phyloP scores from a whole-genome alignment of 1,140 invertebrate species.

The Sipha flava region DNA sequence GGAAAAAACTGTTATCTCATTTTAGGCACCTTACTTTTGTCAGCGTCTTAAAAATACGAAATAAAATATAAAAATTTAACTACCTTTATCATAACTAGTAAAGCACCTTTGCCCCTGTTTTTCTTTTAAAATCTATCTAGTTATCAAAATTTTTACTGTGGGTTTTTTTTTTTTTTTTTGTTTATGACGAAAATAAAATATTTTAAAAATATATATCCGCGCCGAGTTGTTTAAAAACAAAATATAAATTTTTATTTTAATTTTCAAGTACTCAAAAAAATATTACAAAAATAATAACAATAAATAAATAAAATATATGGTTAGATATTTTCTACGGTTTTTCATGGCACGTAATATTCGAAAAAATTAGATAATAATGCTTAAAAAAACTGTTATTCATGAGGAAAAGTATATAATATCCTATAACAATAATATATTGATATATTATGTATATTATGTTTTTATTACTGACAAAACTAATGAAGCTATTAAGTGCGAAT shows the following conservation, averaged over 20 bases:
- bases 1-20: constrained; percentile 29
- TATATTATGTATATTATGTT: constrained; percentile 16
- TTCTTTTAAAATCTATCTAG: constrained; percentile 19
- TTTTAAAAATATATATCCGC: not conserved
- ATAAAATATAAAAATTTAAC: constrained; percentile 18
- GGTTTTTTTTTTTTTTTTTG: not conserved
- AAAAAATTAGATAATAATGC: constrained; percentile 17
- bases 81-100: constrained; percentile 17
- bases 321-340: constrained; percentile 3
- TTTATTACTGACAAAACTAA: constrained; percentile 29
- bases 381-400: constrained; percentile 1
- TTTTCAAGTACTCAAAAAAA: not conserved
- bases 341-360: constrained; percentile 18
- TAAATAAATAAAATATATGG: not conserved
- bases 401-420: not conserved
- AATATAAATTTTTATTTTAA: constrained; percentile 6
- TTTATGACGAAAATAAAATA: constrained; percentile 1
- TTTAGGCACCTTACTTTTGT: constrained; percentile 18
- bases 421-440: constrained; percentile 11
- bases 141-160: not conserved
- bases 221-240: constrained; percentile 28
- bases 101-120: constrained; percentile 10
- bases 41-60: constrained; percentile 24
- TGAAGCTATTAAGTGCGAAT: constrained; percentile 30
- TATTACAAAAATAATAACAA: constrained; percentile 1